Evolutionary conservation across 2,797 vertebrate genomes (phyloP).

Genomic region (Bradypodion pumilum): DNA sequence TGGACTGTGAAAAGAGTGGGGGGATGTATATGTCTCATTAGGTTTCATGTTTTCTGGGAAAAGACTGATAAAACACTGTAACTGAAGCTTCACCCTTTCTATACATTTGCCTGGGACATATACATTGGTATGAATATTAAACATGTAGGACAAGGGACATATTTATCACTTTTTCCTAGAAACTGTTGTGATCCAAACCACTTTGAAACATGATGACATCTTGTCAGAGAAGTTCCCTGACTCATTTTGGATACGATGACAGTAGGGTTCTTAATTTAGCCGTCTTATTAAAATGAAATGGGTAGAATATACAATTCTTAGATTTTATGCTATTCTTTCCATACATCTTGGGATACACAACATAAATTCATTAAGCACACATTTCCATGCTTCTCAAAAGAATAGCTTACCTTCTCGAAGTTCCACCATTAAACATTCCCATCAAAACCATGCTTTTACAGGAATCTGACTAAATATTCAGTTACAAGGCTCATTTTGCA

Average conservation of each 20-base stretch:
- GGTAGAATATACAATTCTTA: neutral
- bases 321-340: neutral
- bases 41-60: neutral
- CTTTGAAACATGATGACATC: neutral
- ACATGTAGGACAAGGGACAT: too few species aligned
- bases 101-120: neutral
- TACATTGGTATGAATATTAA: neutral
- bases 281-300: neutral
- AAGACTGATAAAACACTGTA: neutral
- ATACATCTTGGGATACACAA: neutral
- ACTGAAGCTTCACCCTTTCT: neutral
- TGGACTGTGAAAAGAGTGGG: too few species aligned
- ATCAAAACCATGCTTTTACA: conserved; percentile 45
- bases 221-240: neutral
- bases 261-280: conserved; percentile 3
- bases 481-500: conserved; percentile 52
- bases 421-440: conserved; percentile 23
- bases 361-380: neutral
- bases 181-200: neutral
- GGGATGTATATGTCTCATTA: neutral
- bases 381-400: conserved; percentile 11
- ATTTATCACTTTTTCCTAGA: neutral
- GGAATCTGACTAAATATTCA: conserved; percentile 46
- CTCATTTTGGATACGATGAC: neutral
- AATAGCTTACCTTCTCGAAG: neutral